Evolutionary conservation across 1,140 invertebrate species (phyloP).

Genomic region (Bilobella aurantiaca): DNA sequence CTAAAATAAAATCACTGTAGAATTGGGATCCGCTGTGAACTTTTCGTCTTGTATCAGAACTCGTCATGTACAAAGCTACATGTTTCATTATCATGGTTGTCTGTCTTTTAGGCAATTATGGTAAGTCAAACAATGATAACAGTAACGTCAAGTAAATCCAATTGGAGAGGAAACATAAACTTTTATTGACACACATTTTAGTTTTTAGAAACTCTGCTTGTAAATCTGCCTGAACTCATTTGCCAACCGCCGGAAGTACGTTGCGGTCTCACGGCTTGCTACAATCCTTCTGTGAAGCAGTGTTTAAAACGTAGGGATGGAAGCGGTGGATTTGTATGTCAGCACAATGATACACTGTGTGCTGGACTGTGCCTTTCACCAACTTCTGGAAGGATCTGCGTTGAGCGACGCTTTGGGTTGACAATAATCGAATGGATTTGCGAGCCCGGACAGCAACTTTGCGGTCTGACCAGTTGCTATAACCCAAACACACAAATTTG

Average conservation of each 20-base stretch:
- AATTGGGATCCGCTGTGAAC: too few relatives aligned
- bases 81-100: too few relatives aligned
- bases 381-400: background rate
- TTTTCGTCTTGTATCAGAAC: too few relatives aligned
- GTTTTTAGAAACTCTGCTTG: too few relatives aligned
- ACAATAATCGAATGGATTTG: background rate
- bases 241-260: background rate
- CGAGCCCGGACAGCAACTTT: background rate
- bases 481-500: background rate
- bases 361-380: background rate
- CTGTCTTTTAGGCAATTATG: too few relatives aligned
- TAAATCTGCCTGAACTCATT: background rate
- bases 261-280: background rate
- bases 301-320: background rate
- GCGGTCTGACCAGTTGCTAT: background rate
- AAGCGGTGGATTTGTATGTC: background rate
- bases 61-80: too few relatives aligned
- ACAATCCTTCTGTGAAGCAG: background rate
- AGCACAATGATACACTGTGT: background rate
- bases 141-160: too few relatives aligned
- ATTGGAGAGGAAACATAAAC: too few relatives aligned
- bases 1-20: too few relatives aligned
- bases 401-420: background rate
- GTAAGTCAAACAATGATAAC: too few relatives aligned
- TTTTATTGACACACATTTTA: too few relatives aligned